Evolutionary conservation across 2,888 invertebrate species (phyloP), one percentile per base, ranked within the genome.

Genomic region (Trissonchulus latispiculum): DNA sequence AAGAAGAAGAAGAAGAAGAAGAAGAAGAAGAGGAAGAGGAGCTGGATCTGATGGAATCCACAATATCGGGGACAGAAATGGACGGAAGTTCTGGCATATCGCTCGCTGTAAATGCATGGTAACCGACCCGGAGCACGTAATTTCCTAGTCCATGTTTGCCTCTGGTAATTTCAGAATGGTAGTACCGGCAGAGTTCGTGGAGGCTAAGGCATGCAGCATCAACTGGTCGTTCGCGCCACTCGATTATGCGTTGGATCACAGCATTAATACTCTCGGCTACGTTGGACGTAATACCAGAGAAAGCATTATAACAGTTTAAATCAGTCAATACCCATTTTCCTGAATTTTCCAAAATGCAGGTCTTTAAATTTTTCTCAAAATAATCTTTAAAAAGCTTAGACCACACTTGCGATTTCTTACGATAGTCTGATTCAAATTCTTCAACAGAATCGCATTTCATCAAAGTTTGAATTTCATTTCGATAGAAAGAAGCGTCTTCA

Each of bases 61-160:
- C n/a, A n/a, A n/a, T n/a, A n/a, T n/a, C n/a, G n/a, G n/a, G n/a
- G n/a, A n/a, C n/a, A n/a, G n/a, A n/a, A n/a, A n/a, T n/a, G n/a
- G 31, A 31, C 18, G 31, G 18, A 31, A 31, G 31, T 64, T 64
- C 64, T 59, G 18, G 18, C 31, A 64, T 15, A 33, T 64, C 64
- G 8, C 28, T 29, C 8, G 64, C 64, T 18, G 64, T 8, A 64
- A 15, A 64, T n/a, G 64, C 64, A 18, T 28, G 15, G 15, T 64
- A 64, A 15, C 64, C 64, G 8, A 15, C 8, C 28, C 64, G 8
- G 8, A 64, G 28, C 18, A 15, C 28, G 64, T 64, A 64, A 64
- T 64, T 64, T 28, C 64, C 64, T 64, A 64, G 29, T 64, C 64
- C 64, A 33, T 64, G 64, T 64, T 64, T 64, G 8, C 64, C 64